Evolutionary conservation across 1,140 invertebrate species (phyloP), one percentile per base, ranked within the genome.

Genomic region (Helicoverpa zea): DNA sequence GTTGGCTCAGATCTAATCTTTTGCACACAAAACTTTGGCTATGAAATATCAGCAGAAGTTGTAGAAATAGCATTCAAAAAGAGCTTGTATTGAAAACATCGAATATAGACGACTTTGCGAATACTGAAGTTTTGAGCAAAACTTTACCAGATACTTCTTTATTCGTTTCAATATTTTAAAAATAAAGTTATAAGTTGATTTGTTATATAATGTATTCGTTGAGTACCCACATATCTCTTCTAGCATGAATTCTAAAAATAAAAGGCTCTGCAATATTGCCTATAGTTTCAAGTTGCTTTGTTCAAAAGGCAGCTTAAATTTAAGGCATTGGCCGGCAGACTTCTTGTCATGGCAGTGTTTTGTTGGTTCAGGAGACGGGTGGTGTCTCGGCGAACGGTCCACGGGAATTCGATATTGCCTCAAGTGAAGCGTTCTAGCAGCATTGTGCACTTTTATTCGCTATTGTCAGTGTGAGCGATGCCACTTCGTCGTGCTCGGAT

Each of bases 21-120:
- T 81, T 85, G 80, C 76, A 83, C 84, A 87, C 77, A 81, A 84
- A 86, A 84, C 83, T 87, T 84, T 80, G 51, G 64, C 81, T 81
- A 84, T 84, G 81, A 87, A 87, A 87, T 88, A 86, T 85, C 84
- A 81, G 82, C 81, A 83, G 56, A 89, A 87, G 83, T 88, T 89
- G 81, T 81, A 88, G 72, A 83, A 83, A 88, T 84, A 84, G 81
- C 74, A 81, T 83, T 86, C 83, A 83, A 85, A 86, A 64, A 79
- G 79, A 83, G 54, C 68, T 83, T 72, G 80, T 83, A 86, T 87
- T 83, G 84, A 86, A 88, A 88, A 87, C 85, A 83, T 86, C 58
- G 81, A 84, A 85, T 81, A 78, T 81, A 82, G 82, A 79, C 78
- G 61, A 85, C 70, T 84, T 54, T 49, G 56, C 56, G 79, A 64